Evolutionary conservation across 2,888 invertebrate genomes (phyloP), one percentile per base, ranked within the genome.

Genomic region (Synergus itoensis): DNA sequence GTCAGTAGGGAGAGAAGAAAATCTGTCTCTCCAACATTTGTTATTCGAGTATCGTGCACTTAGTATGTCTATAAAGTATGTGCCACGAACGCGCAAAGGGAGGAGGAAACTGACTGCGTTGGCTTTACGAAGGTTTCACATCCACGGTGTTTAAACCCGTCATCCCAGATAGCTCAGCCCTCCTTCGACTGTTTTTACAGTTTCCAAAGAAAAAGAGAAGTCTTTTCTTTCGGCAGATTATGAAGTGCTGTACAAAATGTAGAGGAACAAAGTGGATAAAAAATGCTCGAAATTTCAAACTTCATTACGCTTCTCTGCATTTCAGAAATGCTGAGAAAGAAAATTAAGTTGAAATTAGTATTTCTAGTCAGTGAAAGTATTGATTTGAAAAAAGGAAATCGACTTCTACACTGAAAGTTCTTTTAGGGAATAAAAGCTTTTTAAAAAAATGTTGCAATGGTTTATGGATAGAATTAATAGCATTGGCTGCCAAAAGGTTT

Each of bases 51-150:
- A 79, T 82, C 86, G 81, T 81, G 77, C 86, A 79, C 83, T 67
- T 80, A 80, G 81, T 84, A 80, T 82, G 82, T 86, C 85, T 86
- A 86, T 86, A 86, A 86, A 86, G 79, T 84, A 84, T 36, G 36
- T 73, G 48, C 48, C 18, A 40, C n/a, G 41, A 65, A 65, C n/a
- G 40, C 41, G 41, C 2, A 11, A 65, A 65, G 64, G 40, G n/a
- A 65, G 9, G n/a, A 41, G n/a, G 11, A 41, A 41, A 8, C 9
- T 41, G 64, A 65, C 64, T 65, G 41, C 41, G 9, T 65, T 65
- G 28, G 73, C 73, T 53, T 48, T 16, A 36, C 28, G 48, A 73
- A 73, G 53, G 53, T 53, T 73, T 73, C 53, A 73, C 73, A 53
- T 73, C 73, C 53, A 53, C 73, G 73, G 73, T 73, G 73, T 73